Evolutionary conservation across 2,113 vertebrate species (phyloP).

Genomic region (Theristicus caerulescens): DNA sequence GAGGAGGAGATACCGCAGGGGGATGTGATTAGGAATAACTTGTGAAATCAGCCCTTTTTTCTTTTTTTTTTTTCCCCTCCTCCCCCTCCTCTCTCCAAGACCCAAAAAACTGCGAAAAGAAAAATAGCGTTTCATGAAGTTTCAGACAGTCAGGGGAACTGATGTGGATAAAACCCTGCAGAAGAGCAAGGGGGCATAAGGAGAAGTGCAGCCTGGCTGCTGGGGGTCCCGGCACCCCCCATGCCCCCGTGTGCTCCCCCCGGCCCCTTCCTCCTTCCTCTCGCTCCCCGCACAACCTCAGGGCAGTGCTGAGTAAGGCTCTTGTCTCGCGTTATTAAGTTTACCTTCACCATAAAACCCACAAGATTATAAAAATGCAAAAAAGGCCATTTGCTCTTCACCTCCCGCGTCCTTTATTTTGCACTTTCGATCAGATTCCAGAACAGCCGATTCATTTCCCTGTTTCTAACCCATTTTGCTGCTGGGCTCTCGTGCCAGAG

Average conservation of each 20-base stretch:
- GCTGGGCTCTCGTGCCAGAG: not conserved
- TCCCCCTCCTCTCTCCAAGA: not conserved
- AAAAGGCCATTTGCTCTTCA: not conserved
- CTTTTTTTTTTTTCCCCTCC: too few relatives aligned
- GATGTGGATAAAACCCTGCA: not conserved
- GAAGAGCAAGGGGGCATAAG: not conserved
- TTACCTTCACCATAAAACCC: not conserved
- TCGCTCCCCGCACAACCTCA: rapidly evolving
- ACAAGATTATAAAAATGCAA: not conserved
- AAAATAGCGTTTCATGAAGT: rapidly evolving
- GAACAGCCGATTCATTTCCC: not conserved
- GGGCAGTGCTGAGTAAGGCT: not conserved
- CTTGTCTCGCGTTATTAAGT: not conserved
- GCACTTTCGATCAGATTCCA: not conserved
- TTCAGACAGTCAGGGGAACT: rapidly evolving
- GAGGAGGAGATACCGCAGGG: not conserved
- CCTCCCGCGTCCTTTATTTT: not conserved
- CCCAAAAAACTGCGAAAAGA: rapidly evolving
- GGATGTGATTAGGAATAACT: not conserved
- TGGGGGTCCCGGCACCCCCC: not conserved
- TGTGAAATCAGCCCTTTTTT: rapidly evolving
- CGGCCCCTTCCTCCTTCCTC: not conserved
- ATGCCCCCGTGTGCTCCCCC: too few relatives aligned
- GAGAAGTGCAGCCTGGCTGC: not conserved
- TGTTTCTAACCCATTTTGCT: not conserved